Evolutionary conservation across 2,797 vertebrate genomes (phyloP).

Genomic region (Alfaro cultratus): DNA sequence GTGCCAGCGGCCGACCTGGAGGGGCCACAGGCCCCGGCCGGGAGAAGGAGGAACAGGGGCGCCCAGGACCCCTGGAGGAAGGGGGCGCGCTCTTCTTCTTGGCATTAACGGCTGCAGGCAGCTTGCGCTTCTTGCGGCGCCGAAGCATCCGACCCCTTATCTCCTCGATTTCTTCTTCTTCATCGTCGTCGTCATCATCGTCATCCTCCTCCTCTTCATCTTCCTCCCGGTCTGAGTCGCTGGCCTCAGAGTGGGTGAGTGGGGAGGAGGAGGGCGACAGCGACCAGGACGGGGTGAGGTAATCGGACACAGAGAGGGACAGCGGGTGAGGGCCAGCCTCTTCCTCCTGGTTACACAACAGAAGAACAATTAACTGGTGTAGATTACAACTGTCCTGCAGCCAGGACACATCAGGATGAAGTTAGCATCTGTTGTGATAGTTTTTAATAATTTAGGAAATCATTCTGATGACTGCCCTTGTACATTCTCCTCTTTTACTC

Average conservation of each 20-base stretch:
- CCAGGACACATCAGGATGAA: neutral
- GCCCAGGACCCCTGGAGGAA: constrained; percentile 64
- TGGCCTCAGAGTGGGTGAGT: constrained; percentile 82
- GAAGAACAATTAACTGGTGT: constrained; percentile 1
- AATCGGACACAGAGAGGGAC: constrained; percentile 84
- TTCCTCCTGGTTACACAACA: constrained; percentile 72
- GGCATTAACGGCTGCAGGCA: constrained; percentile 35
- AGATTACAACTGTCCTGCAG: neutral
- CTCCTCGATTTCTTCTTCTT: constrained; percentile 82
- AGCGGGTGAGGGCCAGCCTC: constrained; percentile 80
- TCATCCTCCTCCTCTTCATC: constrained; percentile 85
- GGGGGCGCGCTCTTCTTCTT: constrained; percentile 73
- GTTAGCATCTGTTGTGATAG: neutral
- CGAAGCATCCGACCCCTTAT: constrained; percentile 82
- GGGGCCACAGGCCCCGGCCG: constrained; percentile 53
- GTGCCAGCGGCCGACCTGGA: constrained; percentile 52
- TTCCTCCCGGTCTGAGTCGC: constrained; percentile 83
- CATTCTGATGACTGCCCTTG: neutral
- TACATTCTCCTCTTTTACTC: neutral
- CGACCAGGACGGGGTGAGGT: constrained; percentile 86
- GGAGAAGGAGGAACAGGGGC: constrained; percentile 74
- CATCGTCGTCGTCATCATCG: constrained; percentile 79
- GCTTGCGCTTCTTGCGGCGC: constrained; percentile 81
- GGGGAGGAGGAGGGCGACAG: constrained; percentile 84
- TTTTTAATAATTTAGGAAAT: neutral